Evolutionary conservation across 2,797 vertebrate genomes (phyloP).

Genomic region (Vireo griseus): DNA sequence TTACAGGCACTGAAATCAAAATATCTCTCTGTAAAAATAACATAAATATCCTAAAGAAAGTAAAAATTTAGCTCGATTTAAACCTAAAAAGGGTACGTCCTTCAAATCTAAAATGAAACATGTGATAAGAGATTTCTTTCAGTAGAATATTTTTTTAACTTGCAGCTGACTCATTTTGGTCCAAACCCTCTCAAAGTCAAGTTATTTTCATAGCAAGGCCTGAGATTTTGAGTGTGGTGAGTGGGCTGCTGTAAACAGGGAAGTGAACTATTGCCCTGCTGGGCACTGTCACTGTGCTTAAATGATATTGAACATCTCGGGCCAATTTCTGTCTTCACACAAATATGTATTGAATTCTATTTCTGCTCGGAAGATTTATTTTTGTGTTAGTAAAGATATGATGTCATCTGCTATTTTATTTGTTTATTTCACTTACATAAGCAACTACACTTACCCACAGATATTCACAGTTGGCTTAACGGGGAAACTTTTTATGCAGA

Average conservation of each 20-base stretch:
- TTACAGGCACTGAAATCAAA: background rate
- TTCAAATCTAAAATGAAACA: background rate
- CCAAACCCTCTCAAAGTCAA: background rate
- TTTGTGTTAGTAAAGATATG: background rate
- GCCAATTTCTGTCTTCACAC: background rate
- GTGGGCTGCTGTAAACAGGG: background rate
- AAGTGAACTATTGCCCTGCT: background rate
- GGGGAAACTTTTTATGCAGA: background rate
- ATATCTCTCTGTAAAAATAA: background rate
- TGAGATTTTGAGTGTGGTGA: background rate
- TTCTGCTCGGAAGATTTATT: background rate
- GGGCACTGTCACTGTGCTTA: background rate
- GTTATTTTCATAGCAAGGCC: background rate
- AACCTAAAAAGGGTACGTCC: background rate
- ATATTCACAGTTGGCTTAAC: background rate
- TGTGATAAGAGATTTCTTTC: background rate
- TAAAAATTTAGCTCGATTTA: background rate
- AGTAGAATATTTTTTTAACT: background rate
- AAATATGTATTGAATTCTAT: background rate
- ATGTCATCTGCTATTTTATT: background rate
- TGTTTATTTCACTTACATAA: conserved; percentile 31
- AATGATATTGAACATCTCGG: background rate
- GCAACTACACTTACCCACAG: background rate
- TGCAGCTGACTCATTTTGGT: background rate
- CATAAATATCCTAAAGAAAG: background rate